Evolutionary conservation across 2,113 vertebrate species (phyloP).

Genomic region (Ctenodactylus gundi): DNA sequence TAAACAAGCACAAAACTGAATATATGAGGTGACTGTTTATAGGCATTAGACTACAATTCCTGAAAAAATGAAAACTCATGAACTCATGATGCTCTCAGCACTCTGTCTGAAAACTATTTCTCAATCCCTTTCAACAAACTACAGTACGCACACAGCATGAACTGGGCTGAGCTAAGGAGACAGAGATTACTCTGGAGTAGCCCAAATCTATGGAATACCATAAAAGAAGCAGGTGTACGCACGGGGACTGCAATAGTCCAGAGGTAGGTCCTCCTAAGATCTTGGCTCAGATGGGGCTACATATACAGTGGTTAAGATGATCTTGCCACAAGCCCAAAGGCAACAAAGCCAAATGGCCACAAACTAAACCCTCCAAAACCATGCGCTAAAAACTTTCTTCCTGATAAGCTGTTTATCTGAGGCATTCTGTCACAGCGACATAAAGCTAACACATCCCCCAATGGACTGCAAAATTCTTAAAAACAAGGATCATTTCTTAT

Average conservation of each 20-base stretch:
- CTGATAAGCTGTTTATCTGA: neutral
- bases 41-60: neutral
- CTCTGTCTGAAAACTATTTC: neutral
- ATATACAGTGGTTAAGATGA: neutral
- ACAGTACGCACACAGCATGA: neutral
- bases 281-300: too few species aligned
- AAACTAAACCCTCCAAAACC: neutral
- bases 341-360: neutral
- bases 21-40: neutral
- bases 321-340: neutral
- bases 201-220: neutral
- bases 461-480: neutral
- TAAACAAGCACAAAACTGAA: too few species aligned
- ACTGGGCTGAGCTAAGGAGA: neutral
- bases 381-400: neutral
- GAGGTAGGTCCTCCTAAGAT: too few species aligned
- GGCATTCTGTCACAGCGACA: neutral
- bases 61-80: neutral
- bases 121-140: neutral
- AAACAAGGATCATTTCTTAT: constrained; percentile 22
- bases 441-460: neutral
- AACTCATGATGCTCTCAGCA: neutral
- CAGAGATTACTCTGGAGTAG: neutral
- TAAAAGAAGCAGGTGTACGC: neutral
- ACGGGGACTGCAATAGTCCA: too few species aligned